A percentile compares a stretch with the other conserved stretches of the same genome.
These are phyloP conservation scores for Nemopilema nomurai DNA, from an alignment of 30 jellyfish, hydroid and myxozoan genomes.

Conservation along the genomic window DNA sequence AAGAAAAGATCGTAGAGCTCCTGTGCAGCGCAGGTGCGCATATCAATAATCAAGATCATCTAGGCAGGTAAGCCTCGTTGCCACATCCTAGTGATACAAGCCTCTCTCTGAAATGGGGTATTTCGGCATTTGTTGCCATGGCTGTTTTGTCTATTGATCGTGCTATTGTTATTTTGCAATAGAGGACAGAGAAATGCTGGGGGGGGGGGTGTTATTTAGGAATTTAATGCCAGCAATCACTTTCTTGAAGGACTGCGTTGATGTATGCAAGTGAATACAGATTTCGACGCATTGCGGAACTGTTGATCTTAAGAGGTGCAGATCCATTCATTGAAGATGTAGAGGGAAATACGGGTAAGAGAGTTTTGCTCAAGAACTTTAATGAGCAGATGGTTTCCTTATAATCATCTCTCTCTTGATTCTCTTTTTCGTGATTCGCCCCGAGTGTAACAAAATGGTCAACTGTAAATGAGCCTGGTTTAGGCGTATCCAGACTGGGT, in stretches of 20 bases:
- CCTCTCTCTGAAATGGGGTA: too few species aligned
- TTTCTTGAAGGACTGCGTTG: constrained; percentile 61
- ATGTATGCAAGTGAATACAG: constrained; percentile 73
- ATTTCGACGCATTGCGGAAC: constrained; percentile 10
- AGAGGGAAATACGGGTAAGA: constrained; percentile 47
- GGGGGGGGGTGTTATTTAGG: too few species aligned
- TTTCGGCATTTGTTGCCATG: neutral
- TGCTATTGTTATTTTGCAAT: too few species aligned
- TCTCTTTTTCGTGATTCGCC: too few species aligned
- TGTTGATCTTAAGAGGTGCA: constrained; percentile 44
- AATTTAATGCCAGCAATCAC: too few species aligned
- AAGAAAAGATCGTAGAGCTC: constrained; percentile 28
- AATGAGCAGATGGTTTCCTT: neutral
- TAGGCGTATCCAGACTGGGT: too few species aligned
- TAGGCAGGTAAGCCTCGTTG: constrained; percentile 52
- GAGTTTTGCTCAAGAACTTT: neutral
- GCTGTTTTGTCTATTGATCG: too few species aligned
- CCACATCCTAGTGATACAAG: too few species aligned
- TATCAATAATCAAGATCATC: constrained; percentile 53
- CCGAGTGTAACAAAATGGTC: too few species aligned
- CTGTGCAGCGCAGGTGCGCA: constrained; percentile 53
- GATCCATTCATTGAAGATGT: constrained; percentile 32
- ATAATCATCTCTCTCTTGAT: too few species aligned
- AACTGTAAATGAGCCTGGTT: too few species aligned
- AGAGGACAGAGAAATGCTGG: too few species aligned